A percentile compares a stretch with the other conserved stretches of the same genome.
These are phyloP conservation scores for Pollimyrus isidori DNA, from an alignment of 2,113 vertebrate species.

Conservation along the genomic window DNA sequence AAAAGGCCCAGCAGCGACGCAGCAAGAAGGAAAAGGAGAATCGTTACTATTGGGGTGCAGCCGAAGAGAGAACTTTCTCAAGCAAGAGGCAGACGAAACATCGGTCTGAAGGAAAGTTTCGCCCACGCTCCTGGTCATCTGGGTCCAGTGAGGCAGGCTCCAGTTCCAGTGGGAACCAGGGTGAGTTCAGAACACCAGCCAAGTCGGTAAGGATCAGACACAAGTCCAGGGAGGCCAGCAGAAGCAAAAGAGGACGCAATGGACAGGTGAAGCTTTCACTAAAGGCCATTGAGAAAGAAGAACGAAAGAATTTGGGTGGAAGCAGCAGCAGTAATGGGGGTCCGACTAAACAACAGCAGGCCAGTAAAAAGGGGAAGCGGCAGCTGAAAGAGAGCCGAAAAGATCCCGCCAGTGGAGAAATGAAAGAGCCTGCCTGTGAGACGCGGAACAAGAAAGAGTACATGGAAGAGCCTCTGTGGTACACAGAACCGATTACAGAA, in stretches of 20 bases:
- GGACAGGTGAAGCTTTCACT: constrained; percentile 72
- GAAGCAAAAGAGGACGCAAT: constrained; percentile 72
- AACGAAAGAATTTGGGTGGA: constrained; percentile 59
- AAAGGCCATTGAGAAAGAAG: constrained; percentile 69
- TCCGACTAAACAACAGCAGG: constrained; percentile 62
- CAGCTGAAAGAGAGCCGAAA: constrained; percentile 74
- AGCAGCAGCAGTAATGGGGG: constrained; percentile 63
- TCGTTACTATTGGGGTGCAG: constrained; percentile 54
- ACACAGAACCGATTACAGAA: constrained; percentile 91
- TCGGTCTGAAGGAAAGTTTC: constrained; percentile 73
- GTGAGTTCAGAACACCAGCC: constrained; percentile 65
- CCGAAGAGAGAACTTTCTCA: constrained; percentile 61
- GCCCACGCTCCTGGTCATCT: constrained; percentile 92
- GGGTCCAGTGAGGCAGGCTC: constrained; percentile 95
- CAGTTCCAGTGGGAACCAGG: constrained; percentile 86
- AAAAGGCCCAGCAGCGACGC: constrained; percentile 65
- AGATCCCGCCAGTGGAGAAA: constrained; percentile 65
- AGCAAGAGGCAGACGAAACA: constrained; percentile 76
- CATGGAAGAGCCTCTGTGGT: constrained; percentile 96
- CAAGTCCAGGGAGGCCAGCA: constrained; percentile 77
- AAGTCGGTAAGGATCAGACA: constrained; percentile 79
- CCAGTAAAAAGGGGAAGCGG: constrained; percentile 82
- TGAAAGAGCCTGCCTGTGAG: constrained; percentile 66
- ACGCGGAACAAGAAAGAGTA: constrained; percentile 77
- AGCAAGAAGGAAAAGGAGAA: constrained; percentile 82